These are phyloP conservation scores for Melanerpes formicivorus DNA, from an alignment of 2,113 vertebrate species.

Conservation along the genomic window DNA sequence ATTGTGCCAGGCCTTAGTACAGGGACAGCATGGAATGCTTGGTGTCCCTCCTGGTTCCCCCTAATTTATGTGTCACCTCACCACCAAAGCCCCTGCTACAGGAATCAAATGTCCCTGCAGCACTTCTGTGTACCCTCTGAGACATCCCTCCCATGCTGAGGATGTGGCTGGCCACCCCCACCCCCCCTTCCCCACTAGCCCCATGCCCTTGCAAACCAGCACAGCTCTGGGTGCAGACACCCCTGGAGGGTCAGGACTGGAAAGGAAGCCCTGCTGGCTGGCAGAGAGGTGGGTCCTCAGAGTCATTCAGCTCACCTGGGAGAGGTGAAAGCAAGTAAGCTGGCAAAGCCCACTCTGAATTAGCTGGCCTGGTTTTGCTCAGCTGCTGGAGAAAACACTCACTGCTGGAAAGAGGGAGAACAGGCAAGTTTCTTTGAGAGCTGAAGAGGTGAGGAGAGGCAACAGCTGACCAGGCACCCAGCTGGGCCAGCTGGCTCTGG, in stretches of 20 bases:
- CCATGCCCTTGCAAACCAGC: fast-evolving
- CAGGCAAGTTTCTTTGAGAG: not conserved
- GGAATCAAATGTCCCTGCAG: not conserved
- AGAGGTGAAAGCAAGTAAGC: not conserved
- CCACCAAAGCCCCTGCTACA: not conserved
- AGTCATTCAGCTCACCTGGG: not conserved
- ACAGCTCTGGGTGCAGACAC: not conserved
- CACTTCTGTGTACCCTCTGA: fast-evolving
- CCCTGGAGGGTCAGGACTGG: not conserved
- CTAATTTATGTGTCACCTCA: fast-evolving
- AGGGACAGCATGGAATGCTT: no score
- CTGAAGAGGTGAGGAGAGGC: not conserved
- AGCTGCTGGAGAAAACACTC: not conserved
- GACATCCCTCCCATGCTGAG: not conserved
- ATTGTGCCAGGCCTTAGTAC: not conserved
- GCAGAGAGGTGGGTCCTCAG: not conserved
- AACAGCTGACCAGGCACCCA: not conserved
- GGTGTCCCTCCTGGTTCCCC: fast-evolving
- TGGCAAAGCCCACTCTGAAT: not conserved
- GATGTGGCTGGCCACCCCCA: no score
- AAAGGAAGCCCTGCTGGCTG: fast-evolving
- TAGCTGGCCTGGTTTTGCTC: not conserved
- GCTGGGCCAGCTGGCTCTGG: not conserved
- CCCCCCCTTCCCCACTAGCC: fast-evolving
- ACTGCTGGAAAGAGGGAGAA: not conserved